Evolutionary conservation across 1,140 invertebrate genomes (phyloP).

Genomic region (Cotesia typhae): DNA sequence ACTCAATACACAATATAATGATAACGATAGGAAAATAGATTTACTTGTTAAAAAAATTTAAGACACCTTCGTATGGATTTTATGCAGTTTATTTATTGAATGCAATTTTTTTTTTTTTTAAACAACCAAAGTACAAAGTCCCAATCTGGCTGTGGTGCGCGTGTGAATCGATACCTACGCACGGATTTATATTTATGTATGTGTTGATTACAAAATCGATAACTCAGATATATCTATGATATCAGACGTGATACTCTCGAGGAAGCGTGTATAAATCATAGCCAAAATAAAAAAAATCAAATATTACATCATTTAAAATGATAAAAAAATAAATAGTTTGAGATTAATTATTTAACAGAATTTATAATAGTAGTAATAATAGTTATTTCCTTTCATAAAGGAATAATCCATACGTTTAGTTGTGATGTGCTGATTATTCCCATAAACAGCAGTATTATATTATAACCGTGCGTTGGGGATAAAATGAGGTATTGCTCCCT

Average conservation of each 20-base stretch:
- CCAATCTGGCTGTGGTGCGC: constrained; percentile 9
- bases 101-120: neutral
- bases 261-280: neutral
- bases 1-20: too few relatives aligned
- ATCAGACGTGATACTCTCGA: too few relatives aligned
- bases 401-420: constrained; percentile 7
- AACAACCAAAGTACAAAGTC: constrained; percentile 16
- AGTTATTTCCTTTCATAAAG: neutral
- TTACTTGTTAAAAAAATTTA: neutral
- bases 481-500: constrained; percentile 35
- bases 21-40: constrained; percentile 18
- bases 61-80: neutral
- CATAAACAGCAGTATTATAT: constrained; percentile 4
- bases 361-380: too few relatives aligned
- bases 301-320: too few relatives aligned
- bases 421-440: constrained; percentile 13
- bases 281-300: neutral
- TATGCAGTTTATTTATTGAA: neutral
- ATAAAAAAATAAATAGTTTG: too few relatives aligned
- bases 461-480: constrained; percentile 32
- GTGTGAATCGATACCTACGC: constrained; percentile 19
- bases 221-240: neutral
- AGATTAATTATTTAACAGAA: too few relatives aligned
- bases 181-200: constrained; percentile 1
- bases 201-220: neutral